Conservation (phyloP, 2,113 vertebrate species). For the Hemibagrus wyckioides region DNA sequence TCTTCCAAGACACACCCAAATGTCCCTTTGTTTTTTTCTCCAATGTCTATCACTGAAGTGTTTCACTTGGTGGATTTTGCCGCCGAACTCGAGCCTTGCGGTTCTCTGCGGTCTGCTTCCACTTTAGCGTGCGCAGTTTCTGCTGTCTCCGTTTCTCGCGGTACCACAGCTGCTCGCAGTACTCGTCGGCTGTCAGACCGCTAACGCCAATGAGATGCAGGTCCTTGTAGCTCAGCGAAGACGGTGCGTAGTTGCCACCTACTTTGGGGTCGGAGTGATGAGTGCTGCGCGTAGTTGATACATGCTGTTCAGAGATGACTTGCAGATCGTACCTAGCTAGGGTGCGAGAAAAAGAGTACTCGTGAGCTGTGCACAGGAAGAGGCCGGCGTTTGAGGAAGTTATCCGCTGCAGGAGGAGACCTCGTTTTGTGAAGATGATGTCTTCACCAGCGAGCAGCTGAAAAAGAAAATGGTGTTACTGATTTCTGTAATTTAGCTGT, state of each 20-base stretch:
- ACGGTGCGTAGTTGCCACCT: constrained; percentile 32
- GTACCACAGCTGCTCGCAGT: constrained; percentile 80
- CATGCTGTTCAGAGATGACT: constrained; percentile 68
- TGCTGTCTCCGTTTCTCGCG: constrained; percentile 78
- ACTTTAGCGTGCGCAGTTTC: constrained; percentile 74
- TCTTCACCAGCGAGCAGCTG: constrained; percentile 62
- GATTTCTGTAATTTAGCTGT: neutral
- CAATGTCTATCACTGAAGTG: constrained; percentile 48
- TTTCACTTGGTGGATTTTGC: constrained; percentile 62
- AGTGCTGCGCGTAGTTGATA: constrained; percentile 18
- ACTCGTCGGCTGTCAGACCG: constrained; percentile 71
- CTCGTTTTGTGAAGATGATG: constrained; percentile 69
- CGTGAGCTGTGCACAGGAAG: constrained; percentile 75
- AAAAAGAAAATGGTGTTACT: neutral
- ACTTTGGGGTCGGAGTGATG: constrained; percentile 30
- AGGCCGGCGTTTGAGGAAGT: constrained; percentile 65
- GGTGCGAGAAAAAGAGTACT: constrained; percentile 72
- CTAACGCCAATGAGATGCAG: constrained; percentile 65
- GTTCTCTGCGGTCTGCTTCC: constrained; percentile 74
- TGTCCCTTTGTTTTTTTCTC: neutral
- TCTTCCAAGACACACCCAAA: constrained; percentile 18
- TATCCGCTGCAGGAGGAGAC: constrained; percentile 78
- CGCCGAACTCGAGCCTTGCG: constrained; percentile 77
- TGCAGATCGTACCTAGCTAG: constrained; percentile 73
- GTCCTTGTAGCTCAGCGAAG: constrained; percentile 70